phyloP scores from a whole-genome alignment of 1,140 invertebrate species.

The Drosophila insularis region DNA sequence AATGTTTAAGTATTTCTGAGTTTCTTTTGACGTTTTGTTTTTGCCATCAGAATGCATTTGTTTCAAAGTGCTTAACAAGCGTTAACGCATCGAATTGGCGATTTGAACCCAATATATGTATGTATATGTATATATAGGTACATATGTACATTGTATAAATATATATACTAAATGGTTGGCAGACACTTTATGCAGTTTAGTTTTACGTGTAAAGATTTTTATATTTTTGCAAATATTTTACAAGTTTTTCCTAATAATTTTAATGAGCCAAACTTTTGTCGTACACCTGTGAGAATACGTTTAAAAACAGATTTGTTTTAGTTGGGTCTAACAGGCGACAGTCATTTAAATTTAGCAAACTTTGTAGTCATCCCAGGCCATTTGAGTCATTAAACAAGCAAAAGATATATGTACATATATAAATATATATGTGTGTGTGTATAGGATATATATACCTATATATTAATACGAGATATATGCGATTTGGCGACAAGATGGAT shows the following conservation, averaged over 20 bases:
- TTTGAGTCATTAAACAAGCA: constrained; percentile 37
- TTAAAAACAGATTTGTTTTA: constrained; percentile 77
- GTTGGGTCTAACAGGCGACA: constrained; percentile 50
- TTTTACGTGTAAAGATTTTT: background rate
- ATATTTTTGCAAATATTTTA: constrained; percentile 9
- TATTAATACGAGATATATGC: background rate
- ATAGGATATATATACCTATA: no score
- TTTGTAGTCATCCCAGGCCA: constrained; percentile 25
- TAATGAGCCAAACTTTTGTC: constrained; percentile 74
- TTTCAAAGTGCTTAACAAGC: constrained; percentile 27
- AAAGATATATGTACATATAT: background rate
- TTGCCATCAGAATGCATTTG: constrained; percentile 40
- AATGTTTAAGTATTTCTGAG: no score
- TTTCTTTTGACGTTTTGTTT: constrained; percentile 33
- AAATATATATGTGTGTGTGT: no score
- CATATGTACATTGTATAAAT: background rate
- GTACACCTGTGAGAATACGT: constrained; percentile 76
- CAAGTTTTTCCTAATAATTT: constrained; percentile 67
- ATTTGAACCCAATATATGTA: constrained; percentile 21
- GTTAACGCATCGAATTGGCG: constrained; percentile 12
- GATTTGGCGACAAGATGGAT: constrained; percentile 37
- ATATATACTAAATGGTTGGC: constrained; percentile 12
- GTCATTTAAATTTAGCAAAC: constrained; percentile 66
- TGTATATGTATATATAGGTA: constrained; percentile 12
- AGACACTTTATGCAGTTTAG: background rate